phyloP scores from a whole-genome alignment of 2,797 vertebrate species.

The Danio choprae region DNA sequence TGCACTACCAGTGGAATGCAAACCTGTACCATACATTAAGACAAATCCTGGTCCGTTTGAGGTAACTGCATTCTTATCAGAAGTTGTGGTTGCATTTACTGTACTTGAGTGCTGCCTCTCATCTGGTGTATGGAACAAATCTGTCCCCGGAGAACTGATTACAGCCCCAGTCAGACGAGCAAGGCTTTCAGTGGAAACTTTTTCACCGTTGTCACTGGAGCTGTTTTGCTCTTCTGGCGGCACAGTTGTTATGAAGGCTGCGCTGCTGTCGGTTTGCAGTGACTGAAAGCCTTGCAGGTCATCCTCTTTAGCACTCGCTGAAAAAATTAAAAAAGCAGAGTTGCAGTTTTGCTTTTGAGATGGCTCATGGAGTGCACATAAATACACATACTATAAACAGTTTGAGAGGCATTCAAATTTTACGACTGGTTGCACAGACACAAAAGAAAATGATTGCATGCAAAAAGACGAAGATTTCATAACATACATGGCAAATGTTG shows the following conservation, averaged over 20 bases:
- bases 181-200: slow-evolving; percentile 60
- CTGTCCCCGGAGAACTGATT: slow-evolving; percentile 56
- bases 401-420: slow-evolving; percentile 3
- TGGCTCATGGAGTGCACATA: slow-evolving; percentile 24
- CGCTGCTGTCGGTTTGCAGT: slow-evolving; percentile 4
- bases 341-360: slow-evolving; percentile 25
- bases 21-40: slow-evolving; percentile 52
- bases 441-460: neutral
- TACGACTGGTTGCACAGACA: neutral
- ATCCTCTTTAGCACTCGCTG: slow-evolving; percentile 42
- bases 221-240: slow-evolving; percentile 51
- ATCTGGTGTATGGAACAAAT: slow-evolving; percentile 60
- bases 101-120: slow-evolving; percentile 35
- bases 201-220: slow-evolving; percentile 55
- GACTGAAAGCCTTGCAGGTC: slow-evolving; percentile 22
- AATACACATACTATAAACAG: slow-evolving; percentile 6
- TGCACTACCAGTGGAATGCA: slow-evolving; percentile 44
- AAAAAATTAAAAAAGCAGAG: slow-evolving; percentile 22
- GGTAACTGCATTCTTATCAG: slow-evolving; percentile 41
- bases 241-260: slow-evolving; percentile 17
- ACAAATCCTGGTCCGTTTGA: slow-evolving; percentile 46
- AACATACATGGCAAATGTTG: neutral
- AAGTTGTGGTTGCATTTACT: slow-evolving; percentile 18
- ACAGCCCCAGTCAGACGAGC: slow-evolving; percentile 42
- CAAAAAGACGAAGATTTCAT: neutral